Evolutionary conservation across 2,797 vertebrate species (phyloP).

Genomic region (Morelia viridis): DNA sequence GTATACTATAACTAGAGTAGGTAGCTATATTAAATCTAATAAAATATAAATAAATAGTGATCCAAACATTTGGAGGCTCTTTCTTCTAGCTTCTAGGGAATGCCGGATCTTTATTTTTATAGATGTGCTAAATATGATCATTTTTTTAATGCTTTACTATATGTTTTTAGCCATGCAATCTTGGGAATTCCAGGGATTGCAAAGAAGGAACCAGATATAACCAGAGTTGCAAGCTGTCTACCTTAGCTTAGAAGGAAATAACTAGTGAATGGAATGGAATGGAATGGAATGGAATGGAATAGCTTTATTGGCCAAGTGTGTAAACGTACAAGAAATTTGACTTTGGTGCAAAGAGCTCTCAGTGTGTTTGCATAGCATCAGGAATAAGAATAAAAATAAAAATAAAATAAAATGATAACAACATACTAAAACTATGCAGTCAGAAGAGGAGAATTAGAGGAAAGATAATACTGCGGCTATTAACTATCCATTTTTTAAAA

Average conservation of each 20-base stretch:
- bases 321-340: too few relatives aligned
- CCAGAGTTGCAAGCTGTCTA: neutral
- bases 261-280: neutral
- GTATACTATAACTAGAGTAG: too few relatives aligned
- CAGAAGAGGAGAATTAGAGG: too few relatives aligned
- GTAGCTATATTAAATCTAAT: neutral
- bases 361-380: too few relatives aligned
- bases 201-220: neutral
- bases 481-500: too few relatives aligned
- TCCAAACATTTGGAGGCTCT: neutral
- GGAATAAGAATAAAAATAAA: too few relatives aligned
- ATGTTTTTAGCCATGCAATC: neutral
- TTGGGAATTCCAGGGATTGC: neutral
- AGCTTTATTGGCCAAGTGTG: too few relatives aligned
- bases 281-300: too few relatives aligned
- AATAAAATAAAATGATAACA: too few relatives aligned
- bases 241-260: neutral
- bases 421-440: too few relatives aligned
- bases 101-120: neutral
- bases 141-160: neutral
- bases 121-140: neutral
- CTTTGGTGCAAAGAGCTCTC: too few relatives aligned
- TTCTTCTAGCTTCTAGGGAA: neutral
- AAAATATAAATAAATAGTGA: neutral
- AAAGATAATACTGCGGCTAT: too few relatives aligned